Evolutionary conservation across 1,140 invertebrate genomes (phyloP).

Genomic region (Sycophila sp.): DNA sequence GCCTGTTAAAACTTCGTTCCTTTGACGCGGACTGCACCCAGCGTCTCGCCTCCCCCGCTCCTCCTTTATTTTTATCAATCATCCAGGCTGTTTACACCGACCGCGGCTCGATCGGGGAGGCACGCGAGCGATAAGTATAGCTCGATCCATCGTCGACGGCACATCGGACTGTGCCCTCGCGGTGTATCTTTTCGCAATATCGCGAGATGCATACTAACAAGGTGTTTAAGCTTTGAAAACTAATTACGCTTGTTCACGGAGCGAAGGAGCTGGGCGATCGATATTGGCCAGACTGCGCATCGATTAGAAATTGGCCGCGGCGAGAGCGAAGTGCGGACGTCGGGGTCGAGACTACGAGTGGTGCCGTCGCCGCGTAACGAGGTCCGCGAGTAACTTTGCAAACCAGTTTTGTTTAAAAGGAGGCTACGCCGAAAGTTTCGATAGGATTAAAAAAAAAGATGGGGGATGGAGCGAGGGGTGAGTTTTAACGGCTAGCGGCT

Average conservation of each 20-base stretch:
- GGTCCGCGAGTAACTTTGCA: not conserved
- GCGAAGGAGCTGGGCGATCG: not conserved
- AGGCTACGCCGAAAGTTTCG: constrained; percentile 4
- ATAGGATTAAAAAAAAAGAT: not conserved
- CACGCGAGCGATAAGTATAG: not conserved
- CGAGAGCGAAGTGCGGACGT: not conserved
- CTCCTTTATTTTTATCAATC: too few relatives aligned
- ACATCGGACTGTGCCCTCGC: too few relatives aligned
- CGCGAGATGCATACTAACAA: not conserved
- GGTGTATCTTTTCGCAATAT: too few relatives aligned
- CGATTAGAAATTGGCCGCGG: constrained; percentile 23
- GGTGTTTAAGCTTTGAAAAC: not conserved
- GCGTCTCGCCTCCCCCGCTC: too few relatives aligned
- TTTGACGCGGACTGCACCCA: too few relatives aligned
- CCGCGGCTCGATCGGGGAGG: too few relatives aligned
- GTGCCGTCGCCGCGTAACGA: not conserved
- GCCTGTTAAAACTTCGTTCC: too few relatives aligned
- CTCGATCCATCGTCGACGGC: not conserved
- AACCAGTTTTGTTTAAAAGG: constrained; percentile 27
- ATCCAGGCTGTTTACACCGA: too few relatives aligned
- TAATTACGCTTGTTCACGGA: constrained; percentile 2
- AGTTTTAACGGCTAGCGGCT: not conserved
- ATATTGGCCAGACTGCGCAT: constrained; percentile 15
- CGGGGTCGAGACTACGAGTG: not conserved
- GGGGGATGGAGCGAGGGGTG: not conserved